Conservation (phyloP, 2,797 vertebrate species). For the Telmatherina bonti region DNA sequence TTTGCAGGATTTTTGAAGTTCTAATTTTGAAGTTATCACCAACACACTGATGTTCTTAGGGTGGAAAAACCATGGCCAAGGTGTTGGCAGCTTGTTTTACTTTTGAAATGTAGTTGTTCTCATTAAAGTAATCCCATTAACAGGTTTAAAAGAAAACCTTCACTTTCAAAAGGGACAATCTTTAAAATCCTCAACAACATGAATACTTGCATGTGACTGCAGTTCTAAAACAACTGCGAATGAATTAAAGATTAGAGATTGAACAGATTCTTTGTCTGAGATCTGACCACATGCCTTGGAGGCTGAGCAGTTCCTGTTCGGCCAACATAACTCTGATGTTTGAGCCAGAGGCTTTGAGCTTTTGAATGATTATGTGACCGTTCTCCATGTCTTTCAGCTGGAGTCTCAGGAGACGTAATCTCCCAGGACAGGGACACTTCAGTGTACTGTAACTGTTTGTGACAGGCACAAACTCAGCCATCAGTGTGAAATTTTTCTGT, state of each 20-base stretch:
- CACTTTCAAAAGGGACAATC: background rate
- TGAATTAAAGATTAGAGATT: conserved; percentile 8
- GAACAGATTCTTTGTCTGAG: background rate
- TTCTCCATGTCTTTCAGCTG: conserved; percentile 56
- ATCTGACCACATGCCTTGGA: conserved; percentile 8
- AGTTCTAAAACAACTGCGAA: background rate
- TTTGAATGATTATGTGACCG: conserved; percentile 54
- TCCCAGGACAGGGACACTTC: conserved; percentile 40
- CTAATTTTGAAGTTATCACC: background rate
- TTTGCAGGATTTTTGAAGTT: background rate
- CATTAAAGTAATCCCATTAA: background rate
- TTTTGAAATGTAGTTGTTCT: background rate
- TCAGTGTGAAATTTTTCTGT: conserved; percentile 39
- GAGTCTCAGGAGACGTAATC: conserved; percentile 55
- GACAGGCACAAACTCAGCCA: conserved; percentile 65
- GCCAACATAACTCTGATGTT: conserved; percentile 18
- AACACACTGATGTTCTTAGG: background rate
- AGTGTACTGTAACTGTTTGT: conserved; percentile 61
- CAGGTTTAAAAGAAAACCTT: background rate
- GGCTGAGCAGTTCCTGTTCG: conserved; percentile 10
- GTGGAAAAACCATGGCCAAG: background rate
- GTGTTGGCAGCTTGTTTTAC: background rate
- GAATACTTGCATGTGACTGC: background rate
- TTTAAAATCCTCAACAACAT: background rate
- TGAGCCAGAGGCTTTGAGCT: background rate